A percentile compares a stretch with the other conserved stretches of the same genome.
These are phyloP conservation scores for Albula goreensis DNA, from an alignment of 2,113 vertebrate species.

Conservation along the genomic window DNA sequence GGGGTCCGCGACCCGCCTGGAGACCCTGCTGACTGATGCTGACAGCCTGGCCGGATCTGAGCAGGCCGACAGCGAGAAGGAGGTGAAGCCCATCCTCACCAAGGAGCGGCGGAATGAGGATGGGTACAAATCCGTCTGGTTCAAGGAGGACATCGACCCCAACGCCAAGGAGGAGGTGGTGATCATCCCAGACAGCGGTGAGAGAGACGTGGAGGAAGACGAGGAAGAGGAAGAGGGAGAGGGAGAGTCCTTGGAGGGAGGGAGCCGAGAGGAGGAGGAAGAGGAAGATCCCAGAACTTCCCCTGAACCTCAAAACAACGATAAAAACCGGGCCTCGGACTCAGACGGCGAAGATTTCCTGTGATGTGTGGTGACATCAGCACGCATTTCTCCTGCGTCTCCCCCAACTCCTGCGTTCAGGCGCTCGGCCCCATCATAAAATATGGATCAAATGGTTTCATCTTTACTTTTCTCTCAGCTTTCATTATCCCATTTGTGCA, in stretches of 20 bases:
- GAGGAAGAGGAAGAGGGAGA: slow-evolving; percentile 57
- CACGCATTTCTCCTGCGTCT: too few relatives aligned
- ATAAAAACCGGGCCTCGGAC: neutral
- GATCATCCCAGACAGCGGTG: slow-evolving; percentile 72
- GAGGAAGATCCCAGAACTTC: slow-evolving; percentile 46
- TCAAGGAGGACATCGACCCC: slow-evolving; percentile 75
- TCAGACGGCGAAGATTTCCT: slow-evolving; percentile 27
- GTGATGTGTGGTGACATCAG: too few relatives aligned
- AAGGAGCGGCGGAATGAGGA: slow-evolving; percentile 68
- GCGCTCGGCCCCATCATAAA: neutral
- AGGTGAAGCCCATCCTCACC: slow-evolving; percentile 74
- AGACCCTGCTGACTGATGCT: slow-evolving; percentile 20
- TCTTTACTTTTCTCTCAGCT: too few relatives aligned
- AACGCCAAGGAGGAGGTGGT: slow-evolving; percentile 73
- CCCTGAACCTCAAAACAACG: slow-evolving; percentile 26
- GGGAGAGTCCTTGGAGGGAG: slow-evolving; percentile 45
- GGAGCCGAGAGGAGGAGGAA: slow-evolving; percentile 43
- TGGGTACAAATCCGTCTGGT: slow-evolving; percentile 78
- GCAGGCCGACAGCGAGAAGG: slow-evolving; percentile 59
- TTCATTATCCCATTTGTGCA: too few relatives aligned
- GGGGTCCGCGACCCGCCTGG: neutral
- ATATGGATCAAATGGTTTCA: neutral
- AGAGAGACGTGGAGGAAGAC: slow-evolving; percentile 58
- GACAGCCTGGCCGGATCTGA: slow-evolving; percentile 42
- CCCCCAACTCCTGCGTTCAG: too few relatives aligned